These are phyloP conservation scores for Platorchestia sp. DNA, from an alignment of 1,140 invertebrate genomes.

Conservation along the genomic window DNA sequence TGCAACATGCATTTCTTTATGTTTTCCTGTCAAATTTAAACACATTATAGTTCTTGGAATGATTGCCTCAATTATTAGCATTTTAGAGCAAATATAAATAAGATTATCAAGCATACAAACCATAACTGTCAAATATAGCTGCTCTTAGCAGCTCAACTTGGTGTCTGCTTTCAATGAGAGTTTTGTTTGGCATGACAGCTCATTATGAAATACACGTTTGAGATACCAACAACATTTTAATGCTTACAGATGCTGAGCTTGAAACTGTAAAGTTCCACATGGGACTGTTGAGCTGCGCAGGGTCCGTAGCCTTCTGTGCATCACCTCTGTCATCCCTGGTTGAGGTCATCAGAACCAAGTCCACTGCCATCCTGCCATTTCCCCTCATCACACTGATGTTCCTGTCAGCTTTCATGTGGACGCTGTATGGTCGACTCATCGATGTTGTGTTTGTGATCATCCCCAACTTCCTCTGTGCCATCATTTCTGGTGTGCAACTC, in stretches of 20 bases:
- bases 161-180: not conserved
- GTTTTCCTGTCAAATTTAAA: no score
- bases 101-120: no score
- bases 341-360: constrained; percentile 8
- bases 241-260: not conserved
- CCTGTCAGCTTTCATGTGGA: not conserved
- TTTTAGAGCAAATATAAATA: no score
- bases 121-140: no score
- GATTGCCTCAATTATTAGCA: no score
- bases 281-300: constrained; percentile 14
- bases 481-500: not conserved
- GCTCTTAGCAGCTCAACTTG: no score
- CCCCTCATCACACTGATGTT: constrained; percentile 39
- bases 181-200: not conserved
- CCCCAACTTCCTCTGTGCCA: constrained; percentile 3
- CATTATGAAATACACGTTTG: not conserved
- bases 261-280: not conserved
- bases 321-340: not conserved
- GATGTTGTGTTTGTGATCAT: constrained; percentile 38
- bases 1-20: no score
- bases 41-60: no score
- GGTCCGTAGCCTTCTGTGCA: constrained; percentile 12
- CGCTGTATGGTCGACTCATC: constrained; percentile 1
- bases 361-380: constrained; percentile 20
- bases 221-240: not conserved